phyloP scores from a whole-genome alignment of 2,888 invertebrate species.

The Pyralis farinalis region DNA sequence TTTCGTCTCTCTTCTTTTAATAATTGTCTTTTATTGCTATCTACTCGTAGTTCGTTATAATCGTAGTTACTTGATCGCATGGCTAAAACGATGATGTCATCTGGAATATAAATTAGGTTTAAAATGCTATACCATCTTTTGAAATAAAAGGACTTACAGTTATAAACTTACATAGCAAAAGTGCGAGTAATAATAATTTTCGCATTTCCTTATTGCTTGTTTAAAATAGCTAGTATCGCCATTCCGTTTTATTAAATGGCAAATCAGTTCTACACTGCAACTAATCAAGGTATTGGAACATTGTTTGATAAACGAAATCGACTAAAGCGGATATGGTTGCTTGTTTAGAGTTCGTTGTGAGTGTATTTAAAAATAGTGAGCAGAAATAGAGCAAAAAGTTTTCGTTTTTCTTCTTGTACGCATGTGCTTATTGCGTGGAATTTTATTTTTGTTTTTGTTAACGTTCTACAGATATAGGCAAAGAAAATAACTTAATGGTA shows the following conservation, averaged over 20 bases:
- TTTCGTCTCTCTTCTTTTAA: slow-evolving; percentile 56
- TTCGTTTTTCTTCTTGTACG: neutral
- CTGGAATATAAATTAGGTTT: slow-evolving; percentile 39
- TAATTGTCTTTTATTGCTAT: slow-evolving; percentile 49
- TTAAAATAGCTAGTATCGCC: slow-evolving; percentile 6
- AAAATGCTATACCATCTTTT: neutral
- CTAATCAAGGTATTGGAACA: slow-evolving; percentile 36
- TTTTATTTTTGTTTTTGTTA: too few relatives aligned
- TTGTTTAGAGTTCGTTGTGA: slow-evolving; percentile 33
- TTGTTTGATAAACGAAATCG: slow-evolving; percentile 36
- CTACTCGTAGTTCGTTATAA: slow-evolving; percentile 59
- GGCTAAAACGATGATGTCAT: slow-evolving; percentile 51
- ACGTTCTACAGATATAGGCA: too few relatives aligned
- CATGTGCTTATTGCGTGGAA: neutral
- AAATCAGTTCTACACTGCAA: slow-evolving; percentile 23
- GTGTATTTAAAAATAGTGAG: slow-evolving; percentile 28
- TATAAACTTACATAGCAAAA: slow-evolving; percentile 62
- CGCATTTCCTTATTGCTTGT: slow-evolving; percentile 45
- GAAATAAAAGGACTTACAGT: neutral
- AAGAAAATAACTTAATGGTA: too few relatives aligned
- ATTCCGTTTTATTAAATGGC: slow-evolving; percentile 18
- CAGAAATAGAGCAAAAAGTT: neutral
- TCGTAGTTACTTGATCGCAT: slow-evolving; percentile 50
- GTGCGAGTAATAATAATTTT: slow-evolving; percentile 55
- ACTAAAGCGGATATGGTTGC: slow-evolving; percentile 41